These are phyloP conservation scores for Formica aserva DNA, from an alignment of 2,888 invertebrate species.

Conservation along the genomic window DNA sequence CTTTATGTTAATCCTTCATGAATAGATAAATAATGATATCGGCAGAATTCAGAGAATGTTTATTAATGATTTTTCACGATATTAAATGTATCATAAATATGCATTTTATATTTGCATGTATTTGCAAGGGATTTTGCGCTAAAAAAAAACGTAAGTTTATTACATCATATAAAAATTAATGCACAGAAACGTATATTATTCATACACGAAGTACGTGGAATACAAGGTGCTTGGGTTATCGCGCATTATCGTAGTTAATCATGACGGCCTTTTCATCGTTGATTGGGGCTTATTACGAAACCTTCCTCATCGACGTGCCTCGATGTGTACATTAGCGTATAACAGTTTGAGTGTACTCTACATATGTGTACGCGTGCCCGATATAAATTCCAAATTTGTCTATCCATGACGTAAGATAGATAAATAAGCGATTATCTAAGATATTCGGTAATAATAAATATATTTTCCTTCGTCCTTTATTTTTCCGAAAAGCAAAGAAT, in stretches of 20 bases:
- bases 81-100: neutral
- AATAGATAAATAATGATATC: neutral
- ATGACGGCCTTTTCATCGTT: conserved; percentile 41
- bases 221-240: conserved; percentile 15
- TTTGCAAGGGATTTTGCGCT: neutral
- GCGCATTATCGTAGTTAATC: conserved; percentile 32
- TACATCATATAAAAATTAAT: neutral
- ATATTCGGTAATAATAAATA: neutral
- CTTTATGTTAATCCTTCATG: neutral
- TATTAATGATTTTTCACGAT: neutral
- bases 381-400: conserved; percentile 2
- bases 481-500: neutral
- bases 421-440: neutral
- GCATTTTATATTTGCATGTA: neutral
- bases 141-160: neutral
- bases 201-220: neutral
- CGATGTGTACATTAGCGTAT: conserved; percentile 4
- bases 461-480: neutral
- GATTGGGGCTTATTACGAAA: conserved; percentile 49
- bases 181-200: neutral
- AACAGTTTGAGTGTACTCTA: neutral
- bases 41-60: neutral
- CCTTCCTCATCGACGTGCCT: conserved; percentile 35
- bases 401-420: neutral
- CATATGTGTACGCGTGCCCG: neutral